A percentile compares a stretch with the other conserved stretches of the same genome.
Evolutionary conservation across 2,113 vertebrate species (phyloP).

Genomic region (human (Homo sapiens)): DNA sequence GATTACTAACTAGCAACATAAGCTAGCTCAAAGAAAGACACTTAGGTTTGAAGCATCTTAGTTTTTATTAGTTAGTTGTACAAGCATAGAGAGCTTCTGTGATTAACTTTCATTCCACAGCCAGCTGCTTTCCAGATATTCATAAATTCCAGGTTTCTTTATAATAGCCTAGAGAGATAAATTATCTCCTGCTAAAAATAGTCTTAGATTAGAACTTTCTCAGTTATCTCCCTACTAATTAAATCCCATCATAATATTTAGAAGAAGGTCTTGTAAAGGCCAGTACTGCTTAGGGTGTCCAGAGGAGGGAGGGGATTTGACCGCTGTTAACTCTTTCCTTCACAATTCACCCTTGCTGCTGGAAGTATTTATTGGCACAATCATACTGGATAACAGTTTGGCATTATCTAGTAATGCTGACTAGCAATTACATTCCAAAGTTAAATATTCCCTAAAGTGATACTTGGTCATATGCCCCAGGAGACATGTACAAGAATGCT

Average conservation of each 20-base stretch:
- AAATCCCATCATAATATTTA: not conserved
- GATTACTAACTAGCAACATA: not conserved
- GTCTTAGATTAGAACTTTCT: no score
- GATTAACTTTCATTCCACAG: not conserved
- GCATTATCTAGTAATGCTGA: not conserved
- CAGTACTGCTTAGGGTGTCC: not conserved
- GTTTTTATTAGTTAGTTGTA: not conserved
- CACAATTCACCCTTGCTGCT: not conserved
- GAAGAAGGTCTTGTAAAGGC: not conserved
- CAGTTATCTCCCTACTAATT: not conserved
- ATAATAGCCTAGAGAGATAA: no score
- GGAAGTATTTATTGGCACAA: not conserved
- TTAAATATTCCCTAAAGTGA: not conserved
- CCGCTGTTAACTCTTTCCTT: not conserved
- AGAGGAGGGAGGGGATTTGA: not conserved
- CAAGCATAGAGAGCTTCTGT: not conserved
- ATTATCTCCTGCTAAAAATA: no score
- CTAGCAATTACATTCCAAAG: not conserved
- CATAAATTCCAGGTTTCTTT: no score
- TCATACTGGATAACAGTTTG: not conserved
- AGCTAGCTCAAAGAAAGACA: not conserved
- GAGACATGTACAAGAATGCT: not conserved
- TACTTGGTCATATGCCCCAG: not conserved
- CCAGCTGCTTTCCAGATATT: not conserved
- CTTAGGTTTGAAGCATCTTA: not conserved